Evolutionary conservation across 2,113 vertebrate species (phyloP), one percentile per base, ranked within the genome.

Genomic region (Cyprinodon variegatus): DNA sequence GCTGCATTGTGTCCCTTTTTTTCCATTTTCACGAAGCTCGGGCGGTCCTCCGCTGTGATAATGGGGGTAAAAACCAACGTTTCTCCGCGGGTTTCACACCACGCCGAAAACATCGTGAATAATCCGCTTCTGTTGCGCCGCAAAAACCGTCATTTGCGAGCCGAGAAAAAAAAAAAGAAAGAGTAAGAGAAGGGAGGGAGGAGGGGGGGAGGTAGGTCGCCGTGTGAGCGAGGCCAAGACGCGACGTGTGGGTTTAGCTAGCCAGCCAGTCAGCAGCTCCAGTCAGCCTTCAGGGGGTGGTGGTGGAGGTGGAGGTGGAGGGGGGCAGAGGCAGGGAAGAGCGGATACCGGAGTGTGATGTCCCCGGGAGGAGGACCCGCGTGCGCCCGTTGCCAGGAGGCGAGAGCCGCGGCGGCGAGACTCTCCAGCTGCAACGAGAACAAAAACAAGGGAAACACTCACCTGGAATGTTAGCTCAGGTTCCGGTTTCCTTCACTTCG

Each of bases 331-430:
- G 88, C 84, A 87, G 84, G 83, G 90, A 84, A 90, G 90, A 87
- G 89, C 91, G 92, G 91, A 92, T 89, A 92, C 91, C 90, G 86
- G 92, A 93, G 91, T 88, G 90, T 91, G 92, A 91, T 88, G 91
- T 93, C 91, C 92, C 92, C 92, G 90, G 91, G 91, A 93, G 91
- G 90, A 92, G 91, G 90, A 93, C 90, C 92, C 92, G 91, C 91
- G 90, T 93, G 92, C 91, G 86, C 90, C 91, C 92, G 90, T 86
- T 90, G 91, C 92, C 92, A 93, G 92, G 91, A 93, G 92, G 90
- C 86, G 90, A 93, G 88, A 93, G 88, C 89, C 39, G 71, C 65
- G 86, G 76, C 77, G 76, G 36, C 74, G 77, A 87, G 83, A 91
- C 86, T 90, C 90, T 88, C 81, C 82, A 88, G 82, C 83, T 76